phyloP scores from a whole-genome alignment of 2,888 invertebrate genomes.

The Catocala fraxini region DNA sequence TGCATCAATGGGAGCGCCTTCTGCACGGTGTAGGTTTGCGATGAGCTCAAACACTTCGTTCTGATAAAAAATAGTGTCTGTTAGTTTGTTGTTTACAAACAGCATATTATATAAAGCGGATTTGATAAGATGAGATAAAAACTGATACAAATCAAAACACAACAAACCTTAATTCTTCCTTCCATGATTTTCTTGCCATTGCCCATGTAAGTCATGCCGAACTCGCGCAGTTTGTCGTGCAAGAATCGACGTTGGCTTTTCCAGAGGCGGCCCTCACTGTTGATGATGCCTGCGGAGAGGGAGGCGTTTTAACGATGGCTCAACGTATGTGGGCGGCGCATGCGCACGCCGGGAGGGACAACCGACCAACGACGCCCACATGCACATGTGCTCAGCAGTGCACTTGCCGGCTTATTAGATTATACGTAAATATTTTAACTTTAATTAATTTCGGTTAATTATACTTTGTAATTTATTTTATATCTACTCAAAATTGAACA shows the following conservation, averaged over 20 bases:
- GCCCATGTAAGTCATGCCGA: slow-evolving; percentile 96
- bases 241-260: slow-evolving; percentile 96
- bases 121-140: not conserved
- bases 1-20: slow-evolving; percentile 91
- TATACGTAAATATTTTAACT: slow-evolving; percentile 2
- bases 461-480: slow-evolving; percentile 13
- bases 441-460: too few relatives aligned
- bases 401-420: slow-evolving; percentile 31
- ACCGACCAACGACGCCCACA: slow-evolving; percentile 65
- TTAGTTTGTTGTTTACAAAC: slow-evolving; percentile 7
- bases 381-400: slow-evolving; percentile 57
- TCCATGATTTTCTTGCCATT: slow-evolving; percentile 94
- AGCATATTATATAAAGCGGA: slow-evolving; percentile 1
- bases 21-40: slow-evolving; percentile 88
- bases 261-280: slow-evolving; percentile 96
- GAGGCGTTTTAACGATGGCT: slow-evolving; percentile 65
- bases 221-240: slow-evolving; percentile 94
- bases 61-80: slow-evolving; percentile 72
- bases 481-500: not conserved
- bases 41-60: slow-evolving; percentile 93
- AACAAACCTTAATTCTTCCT: slow-evolving; percentile 92
- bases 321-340: slow-evolving; percentile 71
- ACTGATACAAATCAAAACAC: slow-evolving; percentile 8
- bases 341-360: slow-evolving; percentile 62
- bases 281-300: slow-evolving; percentile 92